These are phyloP conservation scores for Tenthredo amoena DNA, from an alignment of 2,888 invertebrate species.

Conservation along the genomic window DNA sequence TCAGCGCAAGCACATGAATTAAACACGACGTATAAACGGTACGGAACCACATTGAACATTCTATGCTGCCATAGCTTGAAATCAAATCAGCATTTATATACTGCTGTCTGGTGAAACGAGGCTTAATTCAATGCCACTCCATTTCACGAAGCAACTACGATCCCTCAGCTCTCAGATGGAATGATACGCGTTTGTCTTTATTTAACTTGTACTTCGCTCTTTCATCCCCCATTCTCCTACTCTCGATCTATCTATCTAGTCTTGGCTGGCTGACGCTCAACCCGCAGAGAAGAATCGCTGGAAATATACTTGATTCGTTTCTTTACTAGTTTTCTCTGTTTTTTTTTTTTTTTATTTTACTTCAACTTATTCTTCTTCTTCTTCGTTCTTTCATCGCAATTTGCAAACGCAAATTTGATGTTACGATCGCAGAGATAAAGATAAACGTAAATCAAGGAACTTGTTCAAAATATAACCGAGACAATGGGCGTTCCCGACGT, in stretches of 20 bases:
- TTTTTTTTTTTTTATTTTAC: background rate
- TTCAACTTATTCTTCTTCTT: background rate
- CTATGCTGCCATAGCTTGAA: background rate
- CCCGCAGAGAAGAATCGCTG: background rate
- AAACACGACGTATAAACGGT: background rate
- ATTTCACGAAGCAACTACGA: slow-evolving; percentile 9
- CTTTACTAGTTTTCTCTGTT: background rate
- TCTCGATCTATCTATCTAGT: slow-evolving; percentile 30
- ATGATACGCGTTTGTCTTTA: slow-evolving; percentile 35
- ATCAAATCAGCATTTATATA: slow-evolving; percentile 4
- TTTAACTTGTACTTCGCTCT: slow-evolving; percentile 26
- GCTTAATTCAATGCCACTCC: slow-evolving; percentile 26
- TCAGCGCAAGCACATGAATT: background rate
- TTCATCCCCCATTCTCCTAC: slow-evolving; percentile 8
- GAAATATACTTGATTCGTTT: background rate
- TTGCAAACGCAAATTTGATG: background rate
- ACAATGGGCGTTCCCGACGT: slow-evolving; percentile 70
- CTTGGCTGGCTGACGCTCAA: slow-evolving; percentile 15
- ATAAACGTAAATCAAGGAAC: background rate
- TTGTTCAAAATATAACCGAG: background rate
- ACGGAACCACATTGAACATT: background rate
- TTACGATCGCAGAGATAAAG: background rate
- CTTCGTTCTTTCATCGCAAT: background rate
- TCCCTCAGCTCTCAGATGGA: slow-evolving; percentile 9
- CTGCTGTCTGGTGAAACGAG: background rate